Evolutionary conservation across 2,113 vertebrate species (phyloP).

Genomic region (Pithys albifrons): DNA sequence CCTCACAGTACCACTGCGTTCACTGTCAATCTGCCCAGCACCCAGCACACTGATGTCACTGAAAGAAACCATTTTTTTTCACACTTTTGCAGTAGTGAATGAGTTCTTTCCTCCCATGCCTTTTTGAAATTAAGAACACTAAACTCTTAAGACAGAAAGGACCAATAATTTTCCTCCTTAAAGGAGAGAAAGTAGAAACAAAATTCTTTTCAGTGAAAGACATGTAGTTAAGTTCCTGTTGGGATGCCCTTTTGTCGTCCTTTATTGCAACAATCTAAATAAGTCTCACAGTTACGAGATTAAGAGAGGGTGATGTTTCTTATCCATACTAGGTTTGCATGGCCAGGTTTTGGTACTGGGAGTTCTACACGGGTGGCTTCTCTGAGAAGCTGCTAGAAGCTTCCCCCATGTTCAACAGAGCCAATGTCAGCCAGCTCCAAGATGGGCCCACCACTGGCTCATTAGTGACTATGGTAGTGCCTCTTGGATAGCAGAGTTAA

Average conservation of each 20-base stretch:
- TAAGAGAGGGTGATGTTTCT: not conserved
- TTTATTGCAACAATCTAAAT: not conserved
- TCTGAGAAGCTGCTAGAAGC: not conserved
- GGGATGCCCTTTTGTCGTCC: not conserved
- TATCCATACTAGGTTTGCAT: not conserved
- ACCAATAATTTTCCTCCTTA: not conserved
- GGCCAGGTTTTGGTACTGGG: not conserved
- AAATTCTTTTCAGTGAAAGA: not conserved
- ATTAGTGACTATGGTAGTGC: fast-evolving
- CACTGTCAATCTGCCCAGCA: not conserved
- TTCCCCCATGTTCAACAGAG: not conserved
- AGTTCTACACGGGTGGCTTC: too few species aligned
- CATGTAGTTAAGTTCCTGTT: not conserved
- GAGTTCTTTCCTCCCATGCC: not conserved
- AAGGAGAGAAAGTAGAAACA: not conserved
- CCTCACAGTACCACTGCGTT: not conserved
- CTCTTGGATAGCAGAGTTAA: not conserved
- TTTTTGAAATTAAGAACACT: not conserved
- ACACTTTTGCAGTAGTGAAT: not conserved
- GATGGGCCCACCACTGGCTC: not conserved
- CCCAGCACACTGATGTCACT: not conserved
- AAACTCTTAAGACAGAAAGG: not conserved
- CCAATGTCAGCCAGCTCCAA: not conserved
- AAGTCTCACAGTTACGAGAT: not conserved
- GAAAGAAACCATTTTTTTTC: not conserved